Percentiles rank a stretch among this genome's conserved stretches.
phyloP scores from a whole-genome alignment of 1,140 invertebrate genomes.

The Drosophila busckii region DNA sequence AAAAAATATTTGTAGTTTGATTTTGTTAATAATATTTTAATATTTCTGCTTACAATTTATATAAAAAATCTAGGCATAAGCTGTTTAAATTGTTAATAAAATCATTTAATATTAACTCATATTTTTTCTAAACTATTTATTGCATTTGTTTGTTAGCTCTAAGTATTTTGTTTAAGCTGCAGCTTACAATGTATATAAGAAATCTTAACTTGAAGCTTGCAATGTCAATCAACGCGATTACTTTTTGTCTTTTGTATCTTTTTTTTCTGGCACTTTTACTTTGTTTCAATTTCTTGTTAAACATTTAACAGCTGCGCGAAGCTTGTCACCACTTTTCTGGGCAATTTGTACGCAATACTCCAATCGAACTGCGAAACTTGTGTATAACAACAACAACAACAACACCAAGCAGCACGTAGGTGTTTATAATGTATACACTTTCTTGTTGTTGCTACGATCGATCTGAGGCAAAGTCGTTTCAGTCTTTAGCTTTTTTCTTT shows the following conservation, averaged over 20 bases:
- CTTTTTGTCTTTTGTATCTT: neutral
- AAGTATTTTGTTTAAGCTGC: too few relatives aligned
- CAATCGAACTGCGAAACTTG: conserved; percentile 43
- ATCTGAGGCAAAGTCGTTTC: conserved; percentile 10
- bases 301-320: conserved; percentile 35
- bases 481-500: conserved; percentile 1
- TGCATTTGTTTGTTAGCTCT: too few relatives aligned
- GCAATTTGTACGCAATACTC: conserved; percentile 74
- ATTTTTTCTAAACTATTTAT: too few relatives aligned
- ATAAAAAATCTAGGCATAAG: too few relatives aligned
- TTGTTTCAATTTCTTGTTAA: conserved; percentile 35
- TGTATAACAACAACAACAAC: conserved; percentile 29
- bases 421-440: conserved; percentile 75
- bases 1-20: too few relatives aligned
- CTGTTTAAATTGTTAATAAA: too few relatives aligned
- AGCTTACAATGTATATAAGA: too few relatives aligned
- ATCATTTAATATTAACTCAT: too few relatives aligned
- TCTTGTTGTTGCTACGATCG: conserved; percentile 42
- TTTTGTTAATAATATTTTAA: too few relatives aligned
- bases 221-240: conserved; percentile 28
- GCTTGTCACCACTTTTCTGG: conserved; percentile 70
- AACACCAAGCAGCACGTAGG: conserved; percentile 54
- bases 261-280: conserved; percentile 26
- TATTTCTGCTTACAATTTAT: too few relatives aligned
- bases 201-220: too few relatives aligned